Evolutionary conservation across 2,888 invertebrate genomes (phyloP), one percentile per base, ranked within the genome.

Genomic region (Meteorus cinctellus): DNA sequence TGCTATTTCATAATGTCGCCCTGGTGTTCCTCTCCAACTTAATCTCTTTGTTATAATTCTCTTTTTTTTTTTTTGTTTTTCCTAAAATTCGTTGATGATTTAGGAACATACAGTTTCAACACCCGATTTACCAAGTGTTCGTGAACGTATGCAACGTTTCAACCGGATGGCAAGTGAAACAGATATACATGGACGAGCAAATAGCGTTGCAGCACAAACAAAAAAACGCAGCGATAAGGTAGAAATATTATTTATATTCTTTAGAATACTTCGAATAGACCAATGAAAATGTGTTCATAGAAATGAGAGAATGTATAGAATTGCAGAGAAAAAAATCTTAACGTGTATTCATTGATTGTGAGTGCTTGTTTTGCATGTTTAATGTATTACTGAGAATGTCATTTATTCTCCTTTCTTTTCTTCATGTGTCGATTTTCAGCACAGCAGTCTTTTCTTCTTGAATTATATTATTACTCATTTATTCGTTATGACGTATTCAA

Each of bases 101-200:
- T 84, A 89, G 89, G 89, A 89, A 76, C 86, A 89, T 81, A 88
- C 87, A 81, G 75, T 81, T 62, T 76, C 82, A 66, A 76, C 85
- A 59, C 89, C 89, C 65, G 91, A 91, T 81, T 90, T 94, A 84
- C 93, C 97, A 79, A 97, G 96, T 84, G 98, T 98, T 12, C 97
- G 96, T 87, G 98, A 98, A 89, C 93, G 97, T 78, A 96, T 96
- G 85, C 95, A 96, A 90, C 97, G 97, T 91, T 96, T 98, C 89
- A 97, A 98, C 90, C 93, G 96, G 82, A 94, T 97, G 93, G 97
- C 97, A 72, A 96, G 96, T 0, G 96, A 97, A 85, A 91, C 91
- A 74, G 92, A 92, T 84, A 86, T 91, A 66, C 86, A 84, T 80
- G 85, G 83, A 81, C 84, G 86, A 76, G 82, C 84, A 77, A 85